phyloP scores from a whole-genome alignment of 2,888 invertebrate genomes.

The Pristionchus maxplancki region DNA sequence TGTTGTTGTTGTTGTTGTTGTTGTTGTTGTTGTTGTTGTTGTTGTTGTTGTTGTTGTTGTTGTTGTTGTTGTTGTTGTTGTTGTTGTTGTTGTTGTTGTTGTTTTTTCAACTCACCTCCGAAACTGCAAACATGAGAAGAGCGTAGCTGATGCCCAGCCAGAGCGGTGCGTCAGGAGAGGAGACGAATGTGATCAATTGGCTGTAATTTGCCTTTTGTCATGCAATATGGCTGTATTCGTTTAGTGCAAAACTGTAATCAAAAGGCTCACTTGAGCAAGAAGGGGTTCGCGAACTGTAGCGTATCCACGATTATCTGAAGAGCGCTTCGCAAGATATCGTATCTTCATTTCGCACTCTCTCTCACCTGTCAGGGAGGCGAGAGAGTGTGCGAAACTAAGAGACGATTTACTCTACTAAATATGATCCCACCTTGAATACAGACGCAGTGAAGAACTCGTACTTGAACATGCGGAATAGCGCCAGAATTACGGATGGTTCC shows the following conservation, averaged over 20 bases:
- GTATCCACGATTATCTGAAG: conserved; percentile 65
- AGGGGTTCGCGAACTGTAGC: conserved; percentile 91
- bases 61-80: too few relatives aligned
- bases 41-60: too few relatives aligned
- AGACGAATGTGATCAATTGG: conserved; percentile 78
- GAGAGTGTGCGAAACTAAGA: too few relatives aligned
- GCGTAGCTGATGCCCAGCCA: conserved; percentile 74
- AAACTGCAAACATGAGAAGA: conserved; percentile 77
- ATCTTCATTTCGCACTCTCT: too few relatives aligned
- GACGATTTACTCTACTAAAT: too few relatives aligned
- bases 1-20: too few relatives aligned
- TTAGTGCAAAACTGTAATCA: background rate
- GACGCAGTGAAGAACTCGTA: conserved; percentile 90
- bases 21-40: too few relatives aligned
- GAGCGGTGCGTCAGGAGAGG: conserved; percentile 64
- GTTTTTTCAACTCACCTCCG: background rate
- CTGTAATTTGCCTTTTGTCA: too few relatives aligned
- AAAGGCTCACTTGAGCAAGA: conserved; percentile 86
- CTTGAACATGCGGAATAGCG: conserved; percentile 90
- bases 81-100: too few relatives aligned
- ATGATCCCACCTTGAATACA: conserved; percentile 58
- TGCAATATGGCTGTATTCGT: too few relatives aligned
- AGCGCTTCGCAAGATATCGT: background rate
- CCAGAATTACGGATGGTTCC: conserved; percentile 88
- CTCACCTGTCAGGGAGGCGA: too few relatives aligned